Percentiles rank a stretch among this genome's conserved stretches.
Conservation (phyloP, 1,140 invertebrate species). For the Drosophila baimaii region DNA sequence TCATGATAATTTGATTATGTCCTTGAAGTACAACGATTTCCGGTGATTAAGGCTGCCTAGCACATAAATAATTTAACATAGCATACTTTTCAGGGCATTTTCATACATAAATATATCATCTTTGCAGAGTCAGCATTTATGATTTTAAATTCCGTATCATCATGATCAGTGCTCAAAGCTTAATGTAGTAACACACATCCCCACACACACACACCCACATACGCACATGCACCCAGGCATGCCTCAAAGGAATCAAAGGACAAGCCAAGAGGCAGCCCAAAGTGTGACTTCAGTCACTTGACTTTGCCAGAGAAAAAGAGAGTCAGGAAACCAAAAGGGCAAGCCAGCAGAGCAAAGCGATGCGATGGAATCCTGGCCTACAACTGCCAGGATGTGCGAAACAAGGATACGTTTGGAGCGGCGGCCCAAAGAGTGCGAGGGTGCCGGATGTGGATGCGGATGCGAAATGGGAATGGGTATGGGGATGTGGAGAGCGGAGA, state of each 20-base stretch:
- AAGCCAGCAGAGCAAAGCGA: conserved; percentile 23
- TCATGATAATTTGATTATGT: neutral
- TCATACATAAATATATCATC: neutral
- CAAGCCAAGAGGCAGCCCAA: conserved; percentile 22
- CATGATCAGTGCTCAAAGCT: conserved; percentile 36
- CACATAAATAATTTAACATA: neutral
- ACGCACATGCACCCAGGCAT: neutral
- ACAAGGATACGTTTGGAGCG: conserved; percentile 25
- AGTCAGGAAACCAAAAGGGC: conserved; percentile 61
- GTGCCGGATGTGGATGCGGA: neutral
- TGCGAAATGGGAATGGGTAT: neutral
- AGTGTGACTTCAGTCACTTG: conserved; percentile 72
- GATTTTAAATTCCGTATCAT: conserved; percentile 43
- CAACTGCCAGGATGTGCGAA: conserved; percentile 56
- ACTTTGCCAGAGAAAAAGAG: conserved; percentile 50
- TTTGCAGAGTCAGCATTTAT: conserved; percentile 18
- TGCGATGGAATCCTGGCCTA: conserved; percentile 50
- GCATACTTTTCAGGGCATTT: conserved; percentile 2
- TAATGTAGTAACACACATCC: conserved; percentile 22
- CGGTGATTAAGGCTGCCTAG: neutral
- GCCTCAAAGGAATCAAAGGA: conserved; percentile 41
- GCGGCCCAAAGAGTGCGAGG: conserved; percentile 11
- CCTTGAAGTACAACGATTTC: neutral
- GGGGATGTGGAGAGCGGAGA: neutral
- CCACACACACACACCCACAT: neutral